Evolutionary conservation across 1,140 invertebrate genomes (phyloP), one percentile per base, ranked within the genome.

Genomic region (Zaprionus inermis): DNA sequence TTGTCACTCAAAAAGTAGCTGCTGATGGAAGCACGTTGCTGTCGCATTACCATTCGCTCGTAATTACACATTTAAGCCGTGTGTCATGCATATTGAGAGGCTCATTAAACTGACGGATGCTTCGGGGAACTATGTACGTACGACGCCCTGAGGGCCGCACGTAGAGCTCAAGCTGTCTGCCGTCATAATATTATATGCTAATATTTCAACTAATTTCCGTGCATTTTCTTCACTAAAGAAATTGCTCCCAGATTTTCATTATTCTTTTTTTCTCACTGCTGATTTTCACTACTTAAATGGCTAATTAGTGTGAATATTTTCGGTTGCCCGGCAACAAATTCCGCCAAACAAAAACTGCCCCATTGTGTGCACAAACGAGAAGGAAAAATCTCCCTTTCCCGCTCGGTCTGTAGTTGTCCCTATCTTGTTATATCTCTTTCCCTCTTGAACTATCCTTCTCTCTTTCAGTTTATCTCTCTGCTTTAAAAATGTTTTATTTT

Each of bases 51-150:
- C 74, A 72, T 72, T 51, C 69, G 54, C 58, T 68, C 57, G 73
- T 81, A 86, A 86, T 86, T 86, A 82, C 83, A 86, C 83, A 86
- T 88, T 86, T 79, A 86, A 82, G 79, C 79, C 77, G 46, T 88
- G 84, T 88, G 84, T 89, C 80, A 75, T 88, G 84, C 84, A 88
- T 89, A 88, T 88, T 89, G 77, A 88, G 80, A 78, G 84, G 80
- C 84, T 88, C 84, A 88, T 88, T 88, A 89, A 88, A 84, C 64
- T 66, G 65, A 73, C 30, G 36, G 22, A 56, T 51, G 65, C 71
- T 38, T 38, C 10, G 38, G 65, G 65, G 56, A 73, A 73, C 71
- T 73, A 73, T 69, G 46, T 36, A 36, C 11, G 11, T 36, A 36
- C 10, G 34, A 12, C 24, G 68, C 38, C 38, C 38, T 18, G n/a